A percentile compares a stretch with the other conserved stretches of the same genome.
These are phyloP conservation scores for Bryconaethiops microstoma DNA, from an alignment of 2,797 vertebrate genomes.

Conservation along the genomic window DNA sequence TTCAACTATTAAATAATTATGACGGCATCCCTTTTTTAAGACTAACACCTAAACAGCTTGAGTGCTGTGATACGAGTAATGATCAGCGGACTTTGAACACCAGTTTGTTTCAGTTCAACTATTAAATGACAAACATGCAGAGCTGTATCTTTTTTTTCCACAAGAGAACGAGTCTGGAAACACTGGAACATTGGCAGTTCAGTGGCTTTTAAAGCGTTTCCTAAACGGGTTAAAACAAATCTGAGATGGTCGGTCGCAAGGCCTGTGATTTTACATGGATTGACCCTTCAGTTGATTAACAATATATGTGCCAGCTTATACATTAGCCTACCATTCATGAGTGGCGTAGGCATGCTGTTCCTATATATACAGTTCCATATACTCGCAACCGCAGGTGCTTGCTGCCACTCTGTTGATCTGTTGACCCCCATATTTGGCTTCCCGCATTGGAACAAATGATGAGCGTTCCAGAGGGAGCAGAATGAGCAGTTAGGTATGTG, in stretches of 20 bases:
- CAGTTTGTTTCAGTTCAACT: too few relatives aligned
- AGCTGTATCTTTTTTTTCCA: too few relatives aligned
- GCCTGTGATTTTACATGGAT: not conserved
- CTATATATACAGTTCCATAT: not conserved
- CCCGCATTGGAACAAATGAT: conserved; percentile 33
- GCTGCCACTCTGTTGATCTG: too few relatives aligned
- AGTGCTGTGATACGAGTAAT: too few relatives aligned
- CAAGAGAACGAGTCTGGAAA: too few relatives aligned
- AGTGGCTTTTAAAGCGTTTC: too few relatives aligned
- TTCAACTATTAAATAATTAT: too few relatives aligned
- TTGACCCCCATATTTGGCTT: conserved; percentile 12
- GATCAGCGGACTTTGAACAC: too few relatives aligned
- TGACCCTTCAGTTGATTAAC: not conserved
- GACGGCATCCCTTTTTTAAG: not conserved
- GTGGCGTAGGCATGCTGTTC: not conserved
- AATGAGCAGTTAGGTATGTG: not conserved
- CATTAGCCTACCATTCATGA: not conserved
- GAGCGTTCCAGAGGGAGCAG: conserved; percentile 12
- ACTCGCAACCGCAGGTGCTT: not conserved
- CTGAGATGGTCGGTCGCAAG: too few relatives aligned
- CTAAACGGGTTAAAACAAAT: too few relatives aligned
- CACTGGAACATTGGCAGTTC: too few relatives aligned
- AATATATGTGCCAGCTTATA: not conserved
- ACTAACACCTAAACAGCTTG: not conserved
- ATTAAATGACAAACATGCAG: too few relatives aligned